These are phyloP conservation scores for Bombylius discolor DNA, from an alignment of 2,888 invertebrate genomes.

Conservation along the genomic window DNA sequence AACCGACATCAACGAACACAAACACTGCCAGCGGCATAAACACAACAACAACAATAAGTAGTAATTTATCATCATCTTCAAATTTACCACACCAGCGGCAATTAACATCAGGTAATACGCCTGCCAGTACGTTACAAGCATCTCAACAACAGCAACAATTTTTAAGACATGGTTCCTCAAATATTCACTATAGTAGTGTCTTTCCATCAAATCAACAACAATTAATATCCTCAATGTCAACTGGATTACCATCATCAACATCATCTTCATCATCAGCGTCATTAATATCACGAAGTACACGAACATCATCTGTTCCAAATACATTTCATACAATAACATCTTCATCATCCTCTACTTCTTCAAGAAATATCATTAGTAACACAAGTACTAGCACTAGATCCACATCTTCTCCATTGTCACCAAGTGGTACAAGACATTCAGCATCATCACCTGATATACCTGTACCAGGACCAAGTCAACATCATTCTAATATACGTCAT, in stretches of 20 bases:
- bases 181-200: conserved; percentile 1
- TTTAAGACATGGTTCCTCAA: background rate
- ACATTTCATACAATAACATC: background rate
- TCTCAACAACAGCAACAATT: conserved; percentile 2
- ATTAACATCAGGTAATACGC: background rate
- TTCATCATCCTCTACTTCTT: background rate
- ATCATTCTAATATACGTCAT: conserved; percentile 6
- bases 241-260: conserved; percentile 22
- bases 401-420: background rate
- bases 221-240: conserved; percentile 11
- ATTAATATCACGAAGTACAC: conserved; percentile 6
- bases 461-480: conserved; percentile 11
- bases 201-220: background rate
- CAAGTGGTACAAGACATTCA: conserved; percentile 1
- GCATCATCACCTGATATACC: conserved; percentile 13
- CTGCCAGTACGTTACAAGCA: conserved; percentile 5
- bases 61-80: background rate
- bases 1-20: background rate
- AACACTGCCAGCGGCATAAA: conserved; percentile 7
- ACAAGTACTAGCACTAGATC: background rate
- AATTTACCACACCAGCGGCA: conserved; percentile 17
- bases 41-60: background rate
- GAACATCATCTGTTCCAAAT: background rate
- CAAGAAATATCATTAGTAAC: background rate
- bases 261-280: conserved; percentile 17